These are phyloP conservation scores for Callorhinus ursinus DNA, from an alignment of 2,113 vertebrate species.

Conservation along the genomic window DNA sequence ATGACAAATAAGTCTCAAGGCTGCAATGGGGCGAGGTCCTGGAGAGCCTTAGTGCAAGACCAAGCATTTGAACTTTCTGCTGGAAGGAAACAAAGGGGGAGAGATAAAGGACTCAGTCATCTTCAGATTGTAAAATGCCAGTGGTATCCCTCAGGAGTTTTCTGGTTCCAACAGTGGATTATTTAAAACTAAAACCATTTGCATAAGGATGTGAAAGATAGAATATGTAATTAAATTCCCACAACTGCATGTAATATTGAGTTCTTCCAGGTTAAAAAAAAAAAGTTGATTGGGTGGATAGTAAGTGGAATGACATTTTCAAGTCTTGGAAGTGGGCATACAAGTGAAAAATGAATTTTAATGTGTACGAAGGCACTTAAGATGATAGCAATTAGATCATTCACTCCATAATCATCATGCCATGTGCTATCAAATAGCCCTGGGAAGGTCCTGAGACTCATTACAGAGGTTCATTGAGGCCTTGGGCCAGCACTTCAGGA, in stretches of 20 bases:
- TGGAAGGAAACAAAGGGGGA: not conserved
- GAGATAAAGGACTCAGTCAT: not conserved
- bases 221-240: constrained; percentile 14
- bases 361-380: not conserved
- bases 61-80: not conserved
- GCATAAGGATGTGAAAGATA: not conserved
- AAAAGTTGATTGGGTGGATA: not conserved
- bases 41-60: not conserved
- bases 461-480: not conserved
- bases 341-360: not conserved
- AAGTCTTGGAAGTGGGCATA: not conserved
- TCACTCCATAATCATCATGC: not conserved
- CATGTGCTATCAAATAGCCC: not conserved
- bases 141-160: not conserved
- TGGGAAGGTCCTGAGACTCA: not conserved
- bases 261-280: not conserved
- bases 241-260: not conserved
- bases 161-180: not conserved
- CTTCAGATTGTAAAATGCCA: not conserved
- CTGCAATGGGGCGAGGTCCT: not conserved
- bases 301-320: not conserved
- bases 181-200: not conserved
- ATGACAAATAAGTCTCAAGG: not conserved
- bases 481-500: not conserved
- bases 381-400: not conserved